Evolutionary conservation across 2,797 vertebrate species (phyloP).

Genomic region (Rhinatrema bivittatum): DNA sequence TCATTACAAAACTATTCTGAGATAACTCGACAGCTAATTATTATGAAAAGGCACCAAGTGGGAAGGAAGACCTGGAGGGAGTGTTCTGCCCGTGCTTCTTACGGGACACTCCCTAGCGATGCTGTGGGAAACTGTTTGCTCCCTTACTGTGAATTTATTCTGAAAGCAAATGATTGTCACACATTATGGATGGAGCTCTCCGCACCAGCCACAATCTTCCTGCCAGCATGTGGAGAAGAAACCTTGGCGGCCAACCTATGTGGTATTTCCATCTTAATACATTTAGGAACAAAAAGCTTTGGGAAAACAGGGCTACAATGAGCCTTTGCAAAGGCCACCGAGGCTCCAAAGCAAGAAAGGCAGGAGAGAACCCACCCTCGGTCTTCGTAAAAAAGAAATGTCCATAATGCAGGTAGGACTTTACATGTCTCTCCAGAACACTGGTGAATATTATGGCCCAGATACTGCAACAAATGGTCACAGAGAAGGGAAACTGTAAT

Average conservation of each 20-base stretch:
- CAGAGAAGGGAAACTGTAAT: too few species aligned
- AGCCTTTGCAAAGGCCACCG: conserved; percentile 21
- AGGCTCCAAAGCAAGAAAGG: conserved; percentile 9
- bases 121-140: conserved; percentile 2
- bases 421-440: too few species aligned
- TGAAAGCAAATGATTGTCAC: conserved; percentile 13
- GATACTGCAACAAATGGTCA: too few species aligned
- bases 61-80: too few species aligned
- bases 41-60: too few species aligned
- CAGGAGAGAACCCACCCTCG: too few species aligned
- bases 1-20: too few species aligned
- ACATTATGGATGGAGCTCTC: conserved; percentile 11
- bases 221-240: conserved; percentile 15
- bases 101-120: not conserved
- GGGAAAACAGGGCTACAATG: conserved; percentile 27
- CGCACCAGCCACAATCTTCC: not conserved
- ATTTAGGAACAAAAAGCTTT: conserved; percentile 3
- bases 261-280: conserved; percentile 25
- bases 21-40: too few species aligned
- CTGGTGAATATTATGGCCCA: too few species aligned
- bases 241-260: conserved; percentile 18
- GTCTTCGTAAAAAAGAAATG: too few species aligned
- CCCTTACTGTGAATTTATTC: conserved; percentile 10
- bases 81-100: too few species aligned
- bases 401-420: too few species aligned